These are phyloP conservation scores for Patagioenas fasciata DNA, from an alignment of 2,113 vertebrate genomes.

Conservation along the genomic window DNA sequence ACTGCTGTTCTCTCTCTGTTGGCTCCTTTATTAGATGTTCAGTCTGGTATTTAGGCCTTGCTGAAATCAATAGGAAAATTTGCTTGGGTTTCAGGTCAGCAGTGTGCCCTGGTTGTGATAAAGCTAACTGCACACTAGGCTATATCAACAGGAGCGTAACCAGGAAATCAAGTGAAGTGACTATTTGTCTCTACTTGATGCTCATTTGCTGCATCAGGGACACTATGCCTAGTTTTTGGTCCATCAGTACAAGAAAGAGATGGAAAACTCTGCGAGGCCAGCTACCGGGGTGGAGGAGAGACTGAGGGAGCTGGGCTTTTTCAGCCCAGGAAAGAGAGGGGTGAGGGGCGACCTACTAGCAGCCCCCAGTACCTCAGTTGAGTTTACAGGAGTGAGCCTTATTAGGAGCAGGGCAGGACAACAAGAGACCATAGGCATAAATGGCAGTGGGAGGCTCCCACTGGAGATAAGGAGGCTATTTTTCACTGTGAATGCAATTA, in stretches of 20 bases:
- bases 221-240: not conserved
- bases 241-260: not conserved
- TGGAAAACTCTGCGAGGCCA: not conserved
- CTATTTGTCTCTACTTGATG: not conserved
- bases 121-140: conserved; percentile 6
- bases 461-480: not conserved
- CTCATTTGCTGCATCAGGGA: not conserved
- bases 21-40: conserved; percentile 18
- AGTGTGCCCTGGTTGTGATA: not conserved
- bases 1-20: not conserved
- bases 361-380: not conserved
- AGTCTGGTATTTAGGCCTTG: conserved; percentile 33
- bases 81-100: conserved; percentile 45
- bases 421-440: not conserved
- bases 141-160: not conserved
- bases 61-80: conserved; percentile 35
- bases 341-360: not conserved
- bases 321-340: not conserved
- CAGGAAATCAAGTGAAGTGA: not conserved
- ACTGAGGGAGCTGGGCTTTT: not conserved
- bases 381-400: not conserved
- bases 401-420: not conserved
- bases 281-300: not conserved
- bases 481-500: not conserved
- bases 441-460: not conserved